Evolutionary conservation across 2,113 vertebrate genomes (phyloP), one percentile per base, ranked within the genome.

Genomic region (Micronycteris hirsuta): DNA sequence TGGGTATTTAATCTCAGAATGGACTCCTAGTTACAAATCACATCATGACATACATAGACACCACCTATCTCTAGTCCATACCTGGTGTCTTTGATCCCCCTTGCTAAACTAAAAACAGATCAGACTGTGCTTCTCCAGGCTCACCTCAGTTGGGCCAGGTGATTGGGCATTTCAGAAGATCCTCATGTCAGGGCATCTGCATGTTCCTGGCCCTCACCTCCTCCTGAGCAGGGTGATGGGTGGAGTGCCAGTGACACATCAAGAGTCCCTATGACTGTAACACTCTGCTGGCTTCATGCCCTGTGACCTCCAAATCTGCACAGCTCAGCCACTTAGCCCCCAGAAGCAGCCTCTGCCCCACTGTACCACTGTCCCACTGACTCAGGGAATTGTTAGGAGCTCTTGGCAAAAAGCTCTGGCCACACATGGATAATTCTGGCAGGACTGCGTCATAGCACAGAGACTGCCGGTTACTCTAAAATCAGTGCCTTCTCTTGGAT

Each of bases 291-390:
- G 28, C 49, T 83, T n/a, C 58, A 49, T n/a, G 78, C 31, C 38
- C 36, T 38, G 73, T 24, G 19, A 74, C 81, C 41, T 52, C 85
- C 47, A 49, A 28, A 81, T 91, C 77, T 28, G 20, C 93, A 56
- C 93, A 93, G 88, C 82, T 85, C 28, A 56, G 77, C 61, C 93
- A 91, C 89, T 97, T 91, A 93, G 76, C 81, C n/a, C 58, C 20
- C 81, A 71, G 88, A 65, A 13, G 88, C 81, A 43, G 81, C 52
- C 73, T 92, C 74, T 84, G 74, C 41, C 74, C 93, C 33, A 56
- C 58, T 36, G 94, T 28, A n/a, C n/a, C n/a, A n/a, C n/a, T n/a
- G n/a, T n/a, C n/a, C n/a, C n/a, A n/a, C n/a, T n/a, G 70, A 74
- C 10, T n/a, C 58, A 31, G 85, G 81, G 85, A 67, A 54, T 90